Conservation (phyloP, 1,140 invertebrate genomes). For the Phymorhynchus buccinoides region DNA sequence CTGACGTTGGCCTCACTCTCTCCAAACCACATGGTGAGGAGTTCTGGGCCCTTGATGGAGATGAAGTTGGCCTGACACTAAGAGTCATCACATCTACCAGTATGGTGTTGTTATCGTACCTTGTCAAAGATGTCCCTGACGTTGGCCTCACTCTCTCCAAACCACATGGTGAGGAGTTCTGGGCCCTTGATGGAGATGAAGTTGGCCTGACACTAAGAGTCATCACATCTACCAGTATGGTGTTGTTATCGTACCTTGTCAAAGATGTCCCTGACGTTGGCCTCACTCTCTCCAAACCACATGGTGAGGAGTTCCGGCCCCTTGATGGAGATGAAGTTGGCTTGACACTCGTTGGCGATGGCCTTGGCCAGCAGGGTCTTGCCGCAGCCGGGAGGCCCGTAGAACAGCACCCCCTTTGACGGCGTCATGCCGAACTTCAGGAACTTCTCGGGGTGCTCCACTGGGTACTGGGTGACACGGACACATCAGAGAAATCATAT, state of each 20-base stretch:
- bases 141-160: constrained; percentile 97
- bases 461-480: constrained; percentile 85
- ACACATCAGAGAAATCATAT: too few species aligned
- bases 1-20: constrained; percentile 99
- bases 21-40: constrained; percentile 99
- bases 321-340: constrained; percentile 99
- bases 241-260: constrained; percentile 95
- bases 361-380: constrained; percentile 99
- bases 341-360: constrained; percentile 99
- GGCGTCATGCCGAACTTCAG: constrained; percentile 99
- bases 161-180: constrained; percentile 99
- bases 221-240: too few species aligned
- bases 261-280: constrained; percentile 99
- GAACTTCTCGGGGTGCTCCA: constrained; percentile 99
- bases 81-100: too few species aligned
- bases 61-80: constrained; percentile 99
- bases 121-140: constrained; percentile 99
- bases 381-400: constrained; percentile 95
- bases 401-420: constrained; percentile 97
- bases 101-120: too few species aligned
- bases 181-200: constrained; percentile 99
- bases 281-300: constrained; percentile 99
- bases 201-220: constrained; percentile 99
- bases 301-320: constrained; percentile 99
- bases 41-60: constrained; percentile 98